Evolutionary conservation across 2,113 vertebrate genomes (phyloP), one percentile per base, ranked within the genome.

Genomic region (Mobula hypostoma): DNA sequence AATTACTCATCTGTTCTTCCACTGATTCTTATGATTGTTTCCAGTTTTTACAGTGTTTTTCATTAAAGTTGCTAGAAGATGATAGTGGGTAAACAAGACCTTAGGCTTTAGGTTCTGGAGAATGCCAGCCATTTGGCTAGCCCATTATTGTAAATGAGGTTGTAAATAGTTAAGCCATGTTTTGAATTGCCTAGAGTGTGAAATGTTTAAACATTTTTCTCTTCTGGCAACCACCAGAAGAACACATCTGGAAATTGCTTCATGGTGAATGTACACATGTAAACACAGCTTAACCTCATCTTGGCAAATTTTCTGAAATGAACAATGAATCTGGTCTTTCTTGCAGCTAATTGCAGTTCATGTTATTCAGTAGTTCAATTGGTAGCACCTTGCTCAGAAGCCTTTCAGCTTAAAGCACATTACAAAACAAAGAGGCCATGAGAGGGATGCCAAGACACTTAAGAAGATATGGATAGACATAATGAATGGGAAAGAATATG

Each of bases 161-260:
- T 63, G 24, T 63, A 87, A 87, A 87, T 87, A 29, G 15, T 11
- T 5, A 87, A 11, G 2, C 83, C 24, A 63, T 63, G 83, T 61
- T 87, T 61, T 87, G 27, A 6, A 14, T 63, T 63, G 56, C 58
- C 56, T 87, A 27, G 27, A 87, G 83, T 63, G 83, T 29, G 61
- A 61, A 87, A 87, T n/a, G 56, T 87, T 87, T 87, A 83, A 56
- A 83, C 48, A 63, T n/a, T 70, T 70, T 24, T 87, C 29, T 87
- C 3, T 87, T 87, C 83, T 27, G 27, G 58, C 14, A 29, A 87
- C 27, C 61, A 11, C 61, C 56, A n/a, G 11, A 15, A n/a, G 83
- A 66, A 66, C 15, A 1, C 29, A 90, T 32, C 29, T 90, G 21
- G 85, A 66, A 2, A 36, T 36, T 79, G 29, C 9, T n/a, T 79